These are phyloP conservation scores for Whitmania pigra DNA, from an alignment of 1,140 invertebrate genomes.

Conservation along the genomic window DNA sequence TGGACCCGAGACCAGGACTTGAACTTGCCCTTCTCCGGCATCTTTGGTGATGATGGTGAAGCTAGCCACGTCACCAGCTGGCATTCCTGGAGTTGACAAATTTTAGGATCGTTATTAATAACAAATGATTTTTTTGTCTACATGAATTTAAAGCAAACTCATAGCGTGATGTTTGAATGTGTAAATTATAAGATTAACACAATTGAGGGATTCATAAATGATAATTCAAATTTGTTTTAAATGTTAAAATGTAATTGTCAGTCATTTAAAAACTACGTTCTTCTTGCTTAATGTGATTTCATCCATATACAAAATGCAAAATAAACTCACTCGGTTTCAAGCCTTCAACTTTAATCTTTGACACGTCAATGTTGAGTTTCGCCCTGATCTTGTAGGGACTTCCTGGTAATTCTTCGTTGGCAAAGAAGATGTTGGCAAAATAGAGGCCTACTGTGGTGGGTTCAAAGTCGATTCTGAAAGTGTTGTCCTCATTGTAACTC, in stretches of 20 bases:
- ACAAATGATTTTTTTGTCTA: too few species aligned
- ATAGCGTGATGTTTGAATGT: too few species aligned
- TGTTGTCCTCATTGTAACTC: conserved; percentile 66
- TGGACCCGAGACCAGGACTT: conserved; percentile 47
- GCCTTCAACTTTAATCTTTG: conserved; percentile 73
- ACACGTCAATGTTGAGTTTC: conserved; percentile 65
- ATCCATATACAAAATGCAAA: too few species aligned
- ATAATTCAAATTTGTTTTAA: too few species aligned
- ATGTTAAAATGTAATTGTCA: too few species aligned
- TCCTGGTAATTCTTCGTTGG: conserved; percentile 61
- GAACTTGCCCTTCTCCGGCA: conserved; percentile 51
- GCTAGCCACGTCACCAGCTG: conserved; percentile 51
- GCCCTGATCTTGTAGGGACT: conserved; percentile 68
- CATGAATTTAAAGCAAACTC: too few species aligned
- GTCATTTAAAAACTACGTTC: too few species aligned
- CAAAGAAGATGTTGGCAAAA: conserved; percentile 57
- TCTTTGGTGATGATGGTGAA: conserved; percentile 65
- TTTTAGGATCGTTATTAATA: not conserved
- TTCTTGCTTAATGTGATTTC: not conserved
- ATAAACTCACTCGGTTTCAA: conserved; percentile 74
- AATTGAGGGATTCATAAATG: too few species aligned
- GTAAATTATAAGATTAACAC: too few species aligned
- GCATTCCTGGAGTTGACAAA: conserved; percentile 21
- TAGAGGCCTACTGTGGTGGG: conserved; percentile 55
- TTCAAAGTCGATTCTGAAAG: conserved; percentile 48